Base-by-base conservation (phyloP, 2,797 vertebrate genomes). In the Chiroxiphia lanceolata region DNA sequence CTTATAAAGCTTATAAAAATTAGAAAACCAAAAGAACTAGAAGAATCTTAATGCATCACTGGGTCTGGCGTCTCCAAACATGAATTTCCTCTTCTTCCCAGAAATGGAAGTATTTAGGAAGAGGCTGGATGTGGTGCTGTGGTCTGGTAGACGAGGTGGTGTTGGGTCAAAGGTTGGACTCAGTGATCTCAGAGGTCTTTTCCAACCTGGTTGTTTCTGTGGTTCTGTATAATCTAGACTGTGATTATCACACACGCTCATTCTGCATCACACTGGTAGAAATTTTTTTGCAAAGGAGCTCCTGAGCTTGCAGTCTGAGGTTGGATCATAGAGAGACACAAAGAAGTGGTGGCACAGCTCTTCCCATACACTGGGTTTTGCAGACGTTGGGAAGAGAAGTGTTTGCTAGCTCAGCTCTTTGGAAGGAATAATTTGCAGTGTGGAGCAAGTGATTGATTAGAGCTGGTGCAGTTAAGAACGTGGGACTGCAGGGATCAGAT, bases 401-500 rank as follows among this genome's bases (percentile, higher is more conserved):
- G 60, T 82, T 84, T 78, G 36, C 48, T 50, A 26, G 67, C 29
- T 82, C 89, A 94, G 68, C 56, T 74, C 25, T 70, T 82, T 77
- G 36, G 13, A 59, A 79, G 71, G 19, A 68, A 26, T 15, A 45
- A 50, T 83, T 89, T 93, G 11, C 64, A 74, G 44, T 6, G 11
- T 31, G 69, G 26, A 64, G 11, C 0, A 0, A 67, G 53, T 77
- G 75, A 91, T 63, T 93, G 83, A 65, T 89, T 29, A 76, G 36
- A 69, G 59, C 44, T 59, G 72, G 10, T 1, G 16, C 25, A 44
- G 38, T 88, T 83, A n/a, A 74, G 48, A 80, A 60, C 53, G 70
- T 26, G 53, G 27, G n/a, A 91, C 70, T 60, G n/a, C 48, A 89
- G 51, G 76, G 79, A 81, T 88, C 65, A 78, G 69, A 86, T 87